Percentiles rank a stretch among this genome's conserved stretches.
These are phyloP conservation scores for Lasius platythorax DNA, from an alignment of 2,888 invertebrate genomes.

Conservation along the genomic window DNA sequence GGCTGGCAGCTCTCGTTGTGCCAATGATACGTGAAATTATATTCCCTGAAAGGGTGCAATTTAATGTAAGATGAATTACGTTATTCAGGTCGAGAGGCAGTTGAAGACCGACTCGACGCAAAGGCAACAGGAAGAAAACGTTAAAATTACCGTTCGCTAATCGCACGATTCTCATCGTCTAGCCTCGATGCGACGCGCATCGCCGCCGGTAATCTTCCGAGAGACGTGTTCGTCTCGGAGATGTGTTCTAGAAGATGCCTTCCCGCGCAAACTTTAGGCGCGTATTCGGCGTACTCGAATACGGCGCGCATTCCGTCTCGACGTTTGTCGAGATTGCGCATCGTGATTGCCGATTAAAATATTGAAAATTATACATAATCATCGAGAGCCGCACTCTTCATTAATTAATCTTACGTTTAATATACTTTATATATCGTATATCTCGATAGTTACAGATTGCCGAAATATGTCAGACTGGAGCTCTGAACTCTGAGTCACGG, in stretches of 20 bases:
- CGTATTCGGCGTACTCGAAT: background rate
- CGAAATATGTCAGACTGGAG: too few species aligned
- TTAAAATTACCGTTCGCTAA: conserved; percentile 44
- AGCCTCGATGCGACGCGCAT: background rate
- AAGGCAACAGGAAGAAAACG: conserved; percentile 42
- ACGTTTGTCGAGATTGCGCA: background rate
- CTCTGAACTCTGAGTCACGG: too few species aligned
- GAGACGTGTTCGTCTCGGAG: background rate
- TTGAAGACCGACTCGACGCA: conserved; percentile 8
- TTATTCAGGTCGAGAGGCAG: conserved; percentile 4
- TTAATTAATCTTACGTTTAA: too few species aligned
- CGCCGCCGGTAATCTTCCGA: background rate
- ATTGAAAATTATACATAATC: background rate
- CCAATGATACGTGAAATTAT: background rate
- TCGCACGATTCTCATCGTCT: conserved; percentile 8
- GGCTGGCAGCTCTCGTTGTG: background rate
- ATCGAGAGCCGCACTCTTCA: too few species aligned
- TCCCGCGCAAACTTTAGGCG: background rate
- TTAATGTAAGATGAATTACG: conserved; percentile 12
- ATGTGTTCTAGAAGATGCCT: background rate
- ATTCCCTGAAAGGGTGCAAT: background rate
- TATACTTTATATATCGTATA: too few species aligned
- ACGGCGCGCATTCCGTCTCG: background rate
- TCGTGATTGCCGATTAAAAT: background rate
- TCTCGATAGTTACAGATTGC: too few species aligned